These are phyloP conservation scores for Imbricaverruca yamaguchii DNA, from an alignment of 2,888 invertebrate genomes.

Conservation along the genomic window DNA sequence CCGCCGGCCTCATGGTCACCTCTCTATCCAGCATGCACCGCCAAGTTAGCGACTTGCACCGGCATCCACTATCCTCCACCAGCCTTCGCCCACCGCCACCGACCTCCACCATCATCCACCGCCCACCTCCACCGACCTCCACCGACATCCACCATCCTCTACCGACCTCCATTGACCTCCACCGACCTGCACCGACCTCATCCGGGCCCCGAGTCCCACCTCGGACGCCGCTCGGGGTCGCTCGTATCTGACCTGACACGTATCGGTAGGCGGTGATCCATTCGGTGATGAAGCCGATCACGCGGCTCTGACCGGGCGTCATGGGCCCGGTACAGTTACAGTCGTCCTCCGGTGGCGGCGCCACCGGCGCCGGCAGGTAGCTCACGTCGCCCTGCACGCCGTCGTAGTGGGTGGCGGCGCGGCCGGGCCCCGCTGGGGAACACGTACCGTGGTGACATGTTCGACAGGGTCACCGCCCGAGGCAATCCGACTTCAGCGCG, in stretches of 20 bases:
- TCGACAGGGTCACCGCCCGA: no score
- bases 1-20: no score
- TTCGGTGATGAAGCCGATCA: constrained; percentile 59
- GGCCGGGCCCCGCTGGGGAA: background rate
- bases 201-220: background rate
- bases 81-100: no score
- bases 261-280: constrained; percentile 62
- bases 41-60: no score
- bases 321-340: background rate
- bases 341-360: background rate
- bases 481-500: no score
- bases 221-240: no score
- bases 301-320: constrained; percentile 34
- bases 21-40: no score
- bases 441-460: background rate
- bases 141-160: background rate
- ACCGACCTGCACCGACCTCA: background rate
- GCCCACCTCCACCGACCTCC: background rate
- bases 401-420: background rate
- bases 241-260: constrained; percentile 54
- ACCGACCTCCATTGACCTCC: background rate
- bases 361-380: background rate
- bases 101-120: no score
- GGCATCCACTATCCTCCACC: no score
- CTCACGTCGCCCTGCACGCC: background rate